Evolutionary conservation across 2,797 vertebrate genomes (phyloP), one percentile per base, ranked within the genome.

Genomic region (Crax fasciolata): DNA sequence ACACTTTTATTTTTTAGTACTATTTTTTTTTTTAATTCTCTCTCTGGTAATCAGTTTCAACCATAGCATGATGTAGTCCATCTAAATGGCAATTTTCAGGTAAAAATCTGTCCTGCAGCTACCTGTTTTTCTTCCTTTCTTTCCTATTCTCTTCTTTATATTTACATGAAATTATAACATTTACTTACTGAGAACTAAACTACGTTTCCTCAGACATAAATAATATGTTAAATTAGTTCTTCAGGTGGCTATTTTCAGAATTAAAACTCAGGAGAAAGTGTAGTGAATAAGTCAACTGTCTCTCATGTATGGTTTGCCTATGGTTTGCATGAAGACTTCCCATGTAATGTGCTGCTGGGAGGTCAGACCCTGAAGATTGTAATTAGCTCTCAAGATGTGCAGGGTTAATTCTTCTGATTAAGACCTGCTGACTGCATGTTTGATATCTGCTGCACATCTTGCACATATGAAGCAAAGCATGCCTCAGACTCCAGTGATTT

Each of bases 401-500:
- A 94, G 79, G 62, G 43, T 17, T 48, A 1, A 3, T 48, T 30
- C 62, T 48, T 30, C 62, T 30, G 75, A 35, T 15, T 6, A 17
- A 1, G 13, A 44, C 12, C 39, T 32, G 28, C 14, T 1, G 9
- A 44, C 4, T 73, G 91, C 86, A 85, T 85, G 77, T 70, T 78
- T 27, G 70, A 44, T 30, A 44, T 27, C 43, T 65, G 77, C 79
- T 84, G 87, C 86, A 91, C 74, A 83, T 77, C 66, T 81, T 6
- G 25, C 78, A 41, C 30, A 3, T 67, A 76, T 88, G 94, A 94
- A 94, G 93, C 91, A 96, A 71, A 95, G 81, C 93, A 87, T 89
- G 93, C 61, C 71, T 7, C 5, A 41, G 59, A 28, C 32, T 77
- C 39, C 66, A 49, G 2, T 18, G 57, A 9, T 82, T 66, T 39